Evolutionary conservation across 1,140 invertebrate species (phyloP).

Genomic region (Hylyphantes graminicola): DNA sequence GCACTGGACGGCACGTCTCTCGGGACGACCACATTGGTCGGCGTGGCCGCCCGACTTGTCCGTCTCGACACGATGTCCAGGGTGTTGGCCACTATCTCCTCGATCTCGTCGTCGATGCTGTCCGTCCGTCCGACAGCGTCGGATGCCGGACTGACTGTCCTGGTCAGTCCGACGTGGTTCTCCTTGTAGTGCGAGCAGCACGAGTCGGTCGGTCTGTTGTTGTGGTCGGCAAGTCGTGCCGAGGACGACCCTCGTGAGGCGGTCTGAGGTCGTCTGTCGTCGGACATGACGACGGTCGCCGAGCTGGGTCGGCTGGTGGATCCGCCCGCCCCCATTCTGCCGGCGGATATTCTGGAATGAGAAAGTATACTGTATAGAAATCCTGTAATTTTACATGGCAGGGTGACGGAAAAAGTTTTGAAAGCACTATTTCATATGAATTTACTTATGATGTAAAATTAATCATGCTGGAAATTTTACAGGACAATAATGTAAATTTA

Average conservation of each 20-base stretch:
- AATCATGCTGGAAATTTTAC: too few relatives aligned
- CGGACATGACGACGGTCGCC: not conserved
- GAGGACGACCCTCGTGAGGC: not conserved
- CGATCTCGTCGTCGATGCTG: constrained; percentile 51
- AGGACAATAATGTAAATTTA: too few relatives aligned
- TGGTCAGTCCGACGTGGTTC: constrained; percentile 12
- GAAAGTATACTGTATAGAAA: too few relatives aligned
- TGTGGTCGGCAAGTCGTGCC: not conserved
- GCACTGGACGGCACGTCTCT: constrained; percentile 13
- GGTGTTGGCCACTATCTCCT: constrained; percentile 49
- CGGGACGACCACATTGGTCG: not conserved
- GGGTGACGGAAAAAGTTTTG: too few relatives aligned
- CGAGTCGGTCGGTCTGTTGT: constrained; percentile 30
- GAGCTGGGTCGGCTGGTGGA: constrained; percentile 28
- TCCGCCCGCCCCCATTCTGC: constrained; percentile 35
- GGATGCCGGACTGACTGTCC: not conserved
- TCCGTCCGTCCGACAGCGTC: not conserved
- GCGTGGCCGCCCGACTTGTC: not conserved
- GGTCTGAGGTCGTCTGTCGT: not conserved
- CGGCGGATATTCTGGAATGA: too few relatives aligned
- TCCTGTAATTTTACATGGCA: too few relatives aligned
- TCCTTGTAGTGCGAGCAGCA: constrained; percentile 48
- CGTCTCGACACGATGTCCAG: constrained; percentile 18
- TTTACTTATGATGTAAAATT: too few relatives aligned
- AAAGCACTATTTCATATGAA: too few relatives aligned